Evolutionary conservation across 2,113 vertebrate species (phyloP).

Genomic region (Pionites leucogaster): DNA sequence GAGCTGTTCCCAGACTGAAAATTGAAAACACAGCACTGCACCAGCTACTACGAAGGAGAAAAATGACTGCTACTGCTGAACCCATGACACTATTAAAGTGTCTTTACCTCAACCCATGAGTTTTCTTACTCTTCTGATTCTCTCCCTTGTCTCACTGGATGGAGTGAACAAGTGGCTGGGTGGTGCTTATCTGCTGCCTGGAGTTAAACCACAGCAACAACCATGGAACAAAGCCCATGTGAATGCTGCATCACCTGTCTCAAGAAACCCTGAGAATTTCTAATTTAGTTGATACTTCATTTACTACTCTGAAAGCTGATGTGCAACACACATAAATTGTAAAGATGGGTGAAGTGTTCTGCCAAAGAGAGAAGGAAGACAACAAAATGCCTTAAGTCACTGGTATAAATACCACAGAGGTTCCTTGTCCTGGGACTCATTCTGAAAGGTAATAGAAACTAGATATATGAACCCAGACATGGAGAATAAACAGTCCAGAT

Average conservation of each 20-base stretch:
- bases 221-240: not conserved
- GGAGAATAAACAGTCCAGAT: not conserved
- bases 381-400: not conserved
- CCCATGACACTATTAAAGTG: not conserved
- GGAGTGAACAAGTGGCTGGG: not conserved
- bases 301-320: not conserved
- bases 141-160: not conserved
- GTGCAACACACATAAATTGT: not conserved
- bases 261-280: not conserved
- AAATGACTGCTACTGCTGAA: too few relatives aligned
- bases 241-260: not conserved
- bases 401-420: not conserved
- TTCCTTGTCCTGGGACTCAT: not conserved
- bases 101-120: not conserved
- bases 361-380: not conserved
- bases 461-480: not conserved
- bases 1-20: too few relatives aligned
- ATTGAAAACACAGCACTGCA: too few relatives aligned
- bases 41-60: too few relatives aligned
- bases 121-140: not conserved
- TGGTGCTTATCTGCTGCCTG: not conserved
- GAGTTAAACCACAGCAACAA: not conserved
- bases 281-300: not conserved
- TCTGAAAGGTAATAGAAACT: not conserved
- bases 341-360: not conserved